Conservation (phyloP, 2,888 invertebrate species). For the Luperina testacea region DNA sequence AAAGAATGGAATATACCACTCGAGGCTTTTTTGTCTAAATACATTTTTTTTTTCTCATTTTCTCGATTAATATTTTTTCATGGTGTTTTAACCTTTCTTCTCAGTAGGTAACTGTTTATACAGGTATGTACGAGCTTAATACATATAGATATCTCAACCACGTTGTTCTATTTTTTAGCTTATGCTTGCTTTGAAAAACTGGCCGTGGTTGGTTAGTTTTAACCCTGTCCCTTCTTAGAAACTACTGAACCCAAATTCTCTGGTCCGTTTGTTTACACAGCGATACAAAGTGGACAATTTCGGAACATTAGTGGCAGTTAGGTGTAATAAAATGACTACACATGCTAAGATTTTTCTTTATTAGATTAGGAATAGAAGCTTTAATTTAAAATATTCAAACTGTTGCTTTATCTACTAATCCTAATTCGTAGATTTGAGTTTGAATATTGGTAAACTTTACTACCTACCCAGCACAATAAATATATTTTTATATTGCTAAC, state of each 20-base stretch:
- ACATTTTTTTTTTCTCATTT: neutral
- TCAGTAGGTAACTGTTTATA: neutral
- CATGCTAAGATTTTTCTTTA: neutral
- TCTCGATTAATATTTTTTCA: neutral
- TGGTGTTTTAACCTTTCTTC: neutral
- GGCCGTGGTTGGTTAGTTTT: constrained; percentile 67
- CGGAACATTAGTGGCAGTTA: constrained; percentile 45
- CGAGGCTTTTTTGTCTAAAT: neutral
- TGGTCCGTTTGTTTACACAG: constrained; percentile 74
- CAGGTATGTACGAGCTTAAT: neutral
- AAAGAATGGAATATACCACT: neutral
- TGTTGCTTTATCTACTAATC: no score
- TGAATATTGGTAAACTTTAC: neutral
- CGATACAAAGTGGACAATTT: constrained; percentile 68
- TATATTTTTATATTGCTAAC: neutral
- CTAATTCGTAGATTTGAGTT: neutral
- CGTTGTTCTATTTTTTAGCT: constrained; percentile 12
- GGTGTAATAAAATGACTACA: constrained; percentile 9
- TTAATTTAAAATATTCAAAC: neutral
- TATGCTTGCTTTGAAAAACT: constrained; percentile 55
- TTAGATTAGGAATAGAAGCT: neutral
- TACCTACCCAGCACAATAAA: neutral
- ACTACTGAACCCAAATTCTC: constrained; percentile 84
- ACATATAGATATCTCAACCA: neutral
- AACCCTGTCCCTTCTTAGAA: constrained; percentile 82